Percentiles rank a stretch among this genome's conserved stretches.
These are phyloP conservation scores for Formica aserva DNA, from an alignment of 2,888 invertebrate genomes.

Conservation along the genomic window DNA sequence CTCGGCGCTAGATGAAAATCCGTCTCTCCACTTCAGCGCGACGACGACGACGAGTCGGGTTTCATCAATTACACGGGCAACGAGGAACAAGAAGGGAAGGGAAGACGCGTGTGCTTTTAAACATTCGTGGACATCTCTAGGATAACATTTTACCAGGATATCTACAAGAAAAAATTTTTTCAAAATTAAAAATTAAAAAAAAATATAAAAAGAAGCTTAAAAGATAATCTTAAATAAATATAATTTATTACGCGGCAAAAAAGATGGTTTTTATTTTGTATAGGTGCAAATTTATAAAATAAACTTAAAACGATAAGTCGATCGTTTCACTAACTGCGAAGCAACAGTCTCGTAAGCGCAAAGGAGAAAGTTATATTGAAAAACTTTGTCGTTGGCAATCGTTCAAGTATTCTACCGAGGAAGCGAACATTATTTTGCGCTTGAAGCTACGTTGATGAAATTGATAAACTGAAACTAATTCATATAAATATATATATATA, in stretches of 20 bases:
- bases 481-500: background rate
- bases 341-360: constrained; percentile 25
- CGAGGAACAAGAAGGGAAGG: background rate
- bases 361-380: constrained; percentile 53
- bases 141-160: background rate
- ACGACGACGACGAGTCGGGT: constrained; percentile 27
- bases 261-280: constrained; percentile 1
- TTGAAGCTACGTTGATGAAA: constrained; percentile 27
- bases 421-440: constrained; percentile 31
- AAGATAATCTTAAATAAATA: background rate
- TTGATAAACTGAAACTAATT: background rate
- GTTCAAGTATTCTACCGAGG: constrained; percentile 16
- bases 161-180: background rate
- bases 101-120: constrained; percentile 37
- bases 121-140: background rate
- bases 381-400: constrained; percentile 32
- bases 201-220: background rate
- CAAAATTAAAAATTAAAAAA: background rate
- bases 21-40: constrained; percentile 26
- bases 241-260: background rate
- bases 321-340: constrained; percentile 35
- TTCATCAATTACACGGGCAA: constrained; percentile 48
- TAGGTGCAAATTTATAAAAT: constrained; percentile 21
- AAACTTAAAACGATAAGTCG: constrained; percentile 29
- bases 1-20: constrained; percentile 45